These are phyloP conservation scores for Pomatorhinus ruficollis DNA, from an alignment of 2,113 vertebrate genomes.

Conservation along the genomic window DNA sequence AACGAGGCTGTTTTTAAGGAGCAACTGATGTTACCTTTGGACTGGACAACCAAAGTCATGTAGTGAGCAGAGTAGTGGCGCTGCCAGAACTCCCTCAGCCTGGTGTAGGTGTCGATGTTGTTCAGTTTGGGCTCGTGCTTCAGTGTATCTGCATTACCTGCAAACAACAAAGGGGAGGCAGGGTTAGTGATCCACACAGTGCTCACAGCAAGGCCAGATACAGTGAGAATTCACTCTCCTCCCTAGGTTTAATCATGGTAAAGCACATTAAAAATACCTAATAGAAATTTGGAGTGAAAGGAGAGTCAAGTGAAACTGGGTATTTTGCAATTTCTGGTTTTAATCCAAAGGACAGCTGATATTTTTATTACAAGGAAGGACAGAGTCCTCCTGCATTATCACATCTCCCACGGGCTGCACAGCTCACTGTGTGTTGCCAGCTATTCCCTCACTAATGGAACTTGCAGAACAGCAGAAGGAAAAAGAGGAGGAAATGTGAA, in stretches of 20 bases:
- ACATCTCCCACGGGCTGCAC: background rate
- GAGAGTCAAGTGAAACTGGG: background rate
- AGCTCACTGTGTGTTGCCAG: background rate
- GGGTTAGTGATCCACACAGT: background rate
- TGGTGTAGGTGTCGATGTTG: conserved; percentile 88
- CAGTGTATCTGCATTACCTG: conserved; percentile 93
- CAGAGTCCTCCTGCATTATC: background rate
- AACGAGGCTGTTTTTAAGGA: background rate
- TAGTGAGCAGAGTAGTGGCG: conserved; percentile 93
- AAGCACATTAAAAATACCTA: background rate
- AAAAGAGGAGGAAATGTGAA: background rate
- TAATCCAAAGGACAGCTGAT: background rate
- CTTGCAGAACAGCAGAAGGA: background rate
- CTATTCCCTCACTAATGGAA: background rate
- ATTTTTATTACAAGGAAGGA: background rate
- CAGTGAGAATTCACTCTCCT: accelerated
- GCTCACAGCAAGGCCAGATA: background rate
- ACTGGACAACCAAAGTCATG: conserved; percentile 95
- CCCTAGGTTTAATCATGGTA: background rate
- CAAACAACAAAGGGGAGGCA: background rate
- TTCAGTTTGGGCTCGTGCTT: conserved; percentile 88
- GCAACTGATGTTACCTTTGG: conserved; percentile 82
- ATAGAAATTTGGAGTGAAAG: background rate
- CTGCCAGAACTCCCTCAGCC: conserved; percentile 90
- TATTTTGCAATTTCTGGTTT: background rate